Evolutionary conservation across 64 coral and sea anemone species (phyloP).

Genomic region (Porites lutea): DNA sequence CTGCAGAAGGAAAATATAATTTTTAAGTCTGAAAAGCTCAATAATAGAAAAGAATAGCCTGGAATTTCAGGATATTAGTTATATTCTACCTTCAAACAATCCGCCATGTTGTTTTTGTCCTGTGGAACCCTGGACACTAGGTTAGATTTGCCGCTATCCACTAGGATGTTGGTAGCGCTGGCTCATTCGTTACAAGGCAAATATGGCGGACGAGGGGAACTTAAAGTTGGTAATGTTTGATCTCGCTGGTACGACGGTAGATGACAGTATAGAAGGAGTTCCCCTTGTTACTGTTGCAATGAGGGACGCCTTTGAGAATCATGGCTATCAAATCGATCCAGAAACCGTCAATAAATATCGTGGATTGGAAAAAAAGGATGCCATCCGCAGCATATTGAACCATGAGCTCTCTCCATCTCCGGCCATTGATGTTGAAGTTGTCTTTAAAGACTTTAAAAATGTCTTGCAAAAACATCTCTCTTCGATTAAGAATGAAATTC

Average conservation of each 20-base stretch:
- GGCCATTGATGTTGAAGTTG: slow-evolving; percentile 38
- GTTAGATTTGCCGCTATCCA: neutral
- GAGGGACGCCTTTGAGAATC: slow-evolving; percentile 81
- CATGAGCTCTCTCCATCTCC: neutral
- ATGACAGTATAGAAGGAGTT: slow-evolving; percentile 85
- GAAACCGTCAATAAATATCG: slow-evolving; percentile 86
- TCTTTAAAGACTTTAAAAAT: slow-evolving; percentile 89
- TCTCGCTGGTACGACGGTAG: slow-evolving; percentile 94
- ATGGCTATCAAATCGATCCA: slow-evolving; percentile 70
- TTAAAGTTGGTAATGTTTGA: slow-evolving; percentile 91
- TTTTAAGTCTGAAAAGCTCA: too few species aligned
- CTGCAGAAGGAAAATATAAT: slow-evolving; percentile 60
- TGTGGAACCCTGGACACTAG: neutral
- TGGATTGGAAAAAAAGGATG: slow-evolving; percentile 95
- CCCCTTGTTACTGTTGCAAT: slow-evolving; percentile 91
- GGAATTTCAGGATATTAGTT: too few species aligned
- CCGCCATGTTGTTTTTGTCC: neutral
- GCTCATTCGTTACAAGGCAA: slow-evolving; percentile 16
- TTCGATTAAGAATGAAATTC: slow-evolving; percentile 90
- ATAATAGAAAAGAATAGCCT: too few species aligned
- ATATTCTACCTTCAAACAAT: slow-evolving; percentile 9
- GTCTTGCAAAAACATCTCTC: slow-evolving; percentile 63
- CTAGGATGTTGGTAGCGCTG: neutral
- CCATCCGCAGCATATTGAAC: slow-evolving; percentile 65
- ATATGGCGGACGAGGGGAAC: slow-evolving; percentile 60